phyloP scores from a whole-genome alignment of 37 sponge, comb jelly and placozoan species.

The Diacarnus erythraeanus region DNA sequence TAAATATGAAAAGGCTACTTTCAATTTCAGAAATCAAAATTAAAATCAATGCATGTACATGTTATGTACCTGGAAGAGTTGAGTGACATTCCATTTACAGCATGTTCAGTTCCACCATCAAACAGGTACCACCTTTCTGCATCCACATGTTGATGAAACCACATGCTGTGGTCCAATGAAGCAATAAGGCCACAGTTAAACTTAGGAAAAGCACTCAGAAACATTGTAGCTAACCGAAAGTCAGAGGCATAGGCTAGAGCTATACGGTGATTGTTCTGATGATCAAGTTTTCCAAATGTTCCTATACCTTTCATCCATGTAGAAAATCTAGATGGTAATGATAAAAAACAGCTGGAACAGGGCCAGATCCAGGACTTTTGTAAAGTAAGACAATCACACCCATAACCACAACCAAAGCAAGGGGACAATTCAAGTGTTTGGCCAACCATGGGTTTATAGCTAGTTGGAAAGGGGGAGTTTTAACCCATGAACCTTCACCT shows the following conservation, averaged over 20 bases:
- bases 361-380: no score
- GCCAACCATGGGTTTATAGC: no score
- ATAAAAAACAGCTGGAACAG: no score
- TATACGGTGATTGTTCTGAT: background rate
- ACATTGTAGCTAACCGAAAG: background rate
- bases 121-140: background rate
- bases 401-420: no score
- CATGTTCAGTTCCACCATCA: background rate
- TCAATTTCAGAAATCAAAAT: background rate
- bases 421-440: no score
- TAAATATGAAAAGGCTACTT: no score
- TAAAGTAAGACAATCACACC: no score
- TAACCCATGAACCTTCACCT: no score
- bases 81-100: background rate
- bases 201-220: background rate
- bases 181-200: background rate
- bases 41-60: background rate
- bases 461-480: no score
- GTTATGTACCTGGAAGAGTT: background rate
- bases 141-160: background rate
- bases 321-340: background rate
- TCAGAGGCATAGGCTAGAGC: background rate
- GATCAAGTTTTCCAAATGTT: background rate
- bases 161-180: background rate
- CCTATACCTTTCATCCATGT: background rate